Conservation (phyloP, 2,113 vertebrate species). For the Istiophorus platypterus region DNA sequence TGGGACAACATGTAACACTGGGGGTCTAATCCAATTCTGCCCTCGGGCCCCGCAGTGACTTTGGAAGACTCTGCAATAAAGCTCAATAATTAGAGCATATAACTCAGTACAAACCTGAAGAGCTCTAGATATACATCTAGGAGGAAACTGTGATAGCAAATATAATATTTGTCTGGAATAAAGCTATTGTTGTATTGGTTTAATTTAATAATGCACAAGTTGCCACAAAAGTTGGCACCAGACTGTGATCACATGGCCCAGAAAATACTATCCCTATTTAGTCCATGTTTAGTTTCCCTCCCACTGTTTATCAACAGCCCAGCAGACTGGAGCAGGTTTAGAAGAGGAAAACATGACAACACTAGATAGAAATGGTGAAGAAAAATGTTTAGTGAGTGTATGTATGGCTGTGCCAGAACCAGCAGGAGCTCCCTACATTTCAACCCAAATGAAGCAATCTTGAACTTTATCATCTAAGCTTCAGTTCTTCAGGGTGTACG, state of each 20-base stretch:
- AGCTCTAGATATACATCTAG: too few relatives aligned
- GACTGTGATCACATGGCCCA: background rate
- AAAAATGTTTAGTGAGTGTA: background rate
- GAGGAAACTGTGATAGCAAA: background rate
- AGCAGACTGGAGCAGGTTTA: background rate
- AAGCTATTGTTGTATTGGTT: background rate
- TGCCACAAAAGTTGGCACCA: conserved; percentile 41
- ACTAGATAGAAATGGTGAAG: background rate
- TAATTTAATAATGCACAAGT: background rate
- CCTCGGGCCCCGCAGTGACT: too few relatives aligned
- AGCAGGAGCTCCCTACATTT: background rate
- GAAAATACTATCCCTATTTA: too few relatives aligned
- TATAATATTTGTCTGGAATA: too few relatives aligned
- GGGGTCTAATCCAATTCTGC: too few relatives aligned
- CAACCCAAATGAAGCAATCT: too few relatives aligned
- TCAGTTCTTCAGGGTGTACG: background rate
- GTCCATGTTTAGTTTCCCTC: conserved; percentile 39
- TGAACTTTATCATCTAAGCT: background rate
- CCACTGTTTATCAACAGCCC: conserved; percentile 1
- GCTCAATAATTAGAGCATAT: too few relatives aligned
- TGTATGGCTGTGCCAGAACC: background rate
- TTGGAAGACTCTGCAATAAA: too few relatives aligned
- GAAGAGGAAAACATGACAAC: conserved; percentile 13
- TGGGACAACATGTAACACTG: too few relatives aligned
- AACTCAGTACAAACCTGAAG: too few relatives aligned